Evolutionary conservation across 2,888 invertebrate species (phyloP).

Genomic region (Stictocephala bisonia): DNA sequence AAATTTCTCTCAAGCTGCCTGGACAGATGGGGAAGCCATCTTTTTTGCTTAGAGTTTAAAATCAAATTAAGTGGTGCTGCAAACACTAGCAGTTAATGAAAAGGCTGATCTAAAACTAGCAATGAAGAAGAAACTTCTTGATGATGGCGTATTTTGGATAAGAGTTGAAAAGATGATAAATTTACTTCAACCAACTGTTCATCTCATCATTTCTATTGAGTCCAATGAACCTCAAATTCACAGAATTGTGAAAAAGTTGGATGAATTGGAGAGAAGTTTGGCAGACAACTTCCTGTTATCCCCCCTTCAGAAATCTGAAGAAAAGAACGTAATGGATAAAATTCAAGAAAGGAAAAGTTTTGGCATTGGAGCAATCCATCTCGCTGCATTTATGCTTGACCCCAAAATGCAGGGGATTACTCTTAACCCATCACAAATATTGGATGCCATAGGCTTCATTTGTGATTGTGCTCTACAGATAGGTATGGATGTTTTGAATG

Average conservation of each 20-base stretch:
- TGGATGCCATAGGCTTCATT: constrained; percentile 49
- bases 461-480: constrained; percentile 38
- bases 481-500: background rate
- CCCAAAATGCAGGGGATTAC: constrained; percentile 42
- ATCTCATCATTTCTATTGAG: constrained; percentile 47
- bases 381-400: constrained; percentile 46
- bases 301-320: constrained; percentile 42
- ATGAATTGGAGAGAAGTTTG: constrained; percentile 27
- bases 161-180: constrained; percentile 45
- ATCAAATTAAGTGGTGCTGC: constrained; percentile 41
- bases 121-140: constrained; percentile 40
- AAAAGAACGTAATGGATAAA: constrained; percentile 38
- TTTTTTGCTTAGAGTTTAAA: constrained; percentile 49
- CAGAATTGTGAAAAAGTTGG: constrained; percentile 34
- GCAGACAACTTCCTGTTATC: constrained; percentile 33
- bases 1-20: constrained; percentile 47
- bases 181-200: constrained; percentile 45
- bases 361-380: constrained; percentile 42
- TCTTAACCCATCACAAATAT: constrained; percentile 35
- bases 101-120: constrained; percentile 34
- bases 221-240: constrained; percentile 48
- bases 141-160: constrained; percentile 50
- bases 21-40: constrained; percentile 49
- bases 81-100: constrained; percentile 48
- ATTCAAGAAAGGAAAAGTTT: constrained; percentile 44